A percentile compares a stretch with the other conserved stretches of the same genome.
These are phyloP conservation scores for Drosophila recens DNA, from an alignment of 2,888 invertebrate species.

Conservation along the genomic window DNA sequence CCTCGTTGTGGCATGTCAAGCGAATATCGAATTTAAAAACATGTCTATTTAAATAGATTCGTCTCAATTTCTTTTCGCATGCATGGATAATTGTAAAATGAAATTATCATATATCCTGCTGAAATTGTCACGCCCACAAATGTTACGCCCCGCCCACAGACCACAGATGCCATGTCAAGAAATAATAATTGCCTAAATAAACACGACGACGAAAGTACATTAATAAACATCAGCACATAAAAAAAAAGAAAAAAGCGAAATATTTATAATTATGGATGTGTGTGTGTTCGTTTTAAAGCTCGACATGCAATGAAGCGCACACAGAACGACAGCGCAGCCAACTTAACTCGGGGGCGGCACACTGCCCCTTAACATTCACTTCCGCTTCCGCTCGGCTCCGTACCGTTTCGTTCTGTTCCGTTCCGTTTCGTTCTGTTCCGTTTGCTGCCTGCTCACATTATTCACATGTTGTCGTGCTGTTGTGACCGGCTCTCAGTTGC, in stretches of 20 bases:
- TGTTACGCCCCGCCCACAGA: conserved; percentile 41
- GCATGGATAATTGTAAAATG: conserved; percentile 52
- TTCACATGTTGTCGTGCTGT: conserved; percentile 62
- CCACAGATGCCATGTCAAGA: conserved; percentile 47
- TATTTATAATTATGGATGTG: conserved; percentile 43
- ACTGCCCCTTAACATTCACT: conserved; percentile 48
- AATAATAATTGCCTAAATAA: conserved; percentile 71
- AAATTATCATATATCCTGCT: conserved; percentile 56
- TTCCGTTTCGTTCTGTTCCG: neutral
- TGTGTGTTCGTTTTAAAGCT: conserved; percentile 30
- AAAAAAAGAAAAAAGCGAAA: conserved; percentile 19
- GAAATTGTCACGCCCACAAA: conserved; percentile 31
- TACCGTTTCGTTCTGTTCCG: neutral
- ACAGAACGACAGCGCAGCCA: conserved; percentile 25
- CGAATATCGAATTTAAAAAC: conserved; percentile 50
- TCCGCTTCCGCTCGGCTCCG: conserved; percentile 50
- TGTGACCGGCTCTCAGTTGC: conserved; percentile 40
- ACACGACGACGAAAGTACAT: conserved; percentile 66
- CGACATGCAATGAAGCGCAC: conserved; percentile 71
- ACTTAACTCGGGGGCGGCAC: conserved; percentile 29
- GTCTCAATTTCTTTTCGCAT: conserved; percentile 24
- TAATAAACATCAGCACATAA: conserved; percentile 63
- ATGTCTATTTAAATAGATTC: conserved; percentile 25
- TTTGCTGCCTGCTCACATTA: conserved; percentile 54
- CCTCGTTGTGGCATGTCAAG: conserved; percentile 38